Conservation (phyloP, 2,797 vertebrate species). For the Gallinago stenura region DNA sequence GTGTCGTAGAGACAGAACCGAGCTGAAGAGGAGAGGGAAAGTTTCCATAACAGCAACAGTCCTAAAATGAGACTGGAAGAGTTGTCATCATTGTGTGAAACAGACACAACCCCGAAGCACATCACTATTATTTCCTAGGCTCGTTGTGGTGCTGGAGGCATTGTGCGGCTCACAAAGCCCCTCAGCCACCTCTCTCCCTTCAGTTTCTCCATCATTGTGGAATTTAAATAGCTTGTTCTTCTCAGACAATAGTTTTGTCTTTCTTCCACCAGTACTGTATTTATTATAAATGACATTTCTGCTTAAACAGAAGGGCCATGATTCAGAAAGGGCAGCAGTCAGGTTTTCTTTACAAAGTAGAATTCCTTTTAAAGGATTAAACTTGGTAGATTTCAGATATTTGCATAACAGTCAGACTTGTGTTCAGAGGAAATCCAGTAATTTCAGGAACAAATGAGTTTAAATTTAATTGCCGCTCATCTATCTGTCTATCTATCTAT, state of each 20-base stretch:
- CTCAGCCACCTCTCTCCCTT: slow-evolving; percentile 40
- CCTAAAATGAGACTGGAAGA: slow-evolving; percentile 27
- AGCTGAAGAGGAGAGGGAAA: slow-evolving; percentile 51
- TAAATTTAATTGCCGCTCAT: not conserved
- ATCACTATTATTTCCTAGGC: slow-evolving; percentile 43
- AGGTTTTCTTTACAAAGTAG: not conserved
- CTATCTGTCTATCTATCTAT: not conserved
- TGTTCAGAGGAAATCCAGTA: not conserved
- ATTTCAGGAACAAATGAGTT: not conserved
- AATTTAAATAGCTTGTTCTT: slow-evolving; percentile 50
- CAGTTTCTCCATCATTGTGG: slow-evolving; percentile 39
- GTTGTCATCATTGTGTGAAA: slow-evolving; percentile 50
- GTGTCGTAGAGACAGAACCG: not conserved
- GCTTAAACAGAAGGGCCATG: slow-evolving; percentile 25
- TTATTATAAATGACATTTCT: slow-evolving; percentile 35
- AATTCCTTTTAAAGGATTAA: not conserved
- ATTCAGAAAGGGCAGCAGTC: not conserved
- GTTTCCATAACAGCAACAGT: slow-evolving; percentile 38
- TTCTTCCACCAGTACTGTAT: slow-evolving; percentile 28
- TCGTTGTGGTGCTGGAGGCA: not conserved
- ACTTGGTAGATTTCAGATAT: not conserved
- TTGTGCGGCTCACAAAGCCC: slow-evolving; percentile 27
- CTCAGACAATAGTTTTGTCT: slow-evolving; percentile 48
- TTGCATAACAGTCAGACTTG: not conserved
- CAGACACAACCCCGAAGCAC: slow-evolving; percentile 3